Evolutionary conservation across 1,140 invertebrate species (phyloP).

Genomic region (Stenopsyche tienmushanensis): DNA sequence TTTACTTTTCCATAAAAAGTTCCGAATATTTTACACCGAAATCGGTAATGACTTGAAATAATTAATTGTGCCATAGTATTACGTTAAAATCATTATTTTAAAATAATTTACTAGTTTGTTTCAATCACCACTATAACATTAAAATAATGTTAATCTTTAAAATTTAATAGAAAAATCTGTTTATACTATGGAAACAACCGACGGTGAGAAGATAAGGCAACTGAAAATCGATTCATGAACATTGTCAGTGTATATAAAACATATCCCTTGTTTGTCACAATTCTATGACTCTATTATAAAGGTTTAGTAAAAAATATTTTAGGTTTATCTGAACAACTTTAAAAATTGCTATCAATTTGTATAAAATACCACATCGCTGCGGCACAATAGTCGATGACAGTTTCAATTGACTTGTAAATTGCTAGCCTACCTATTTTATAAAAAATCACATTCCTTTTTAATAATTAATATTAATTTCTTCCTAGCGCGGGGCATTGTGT

Average conservation of each 20-base stretch:
- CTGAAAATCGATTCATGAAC: conserved; percentile 42
- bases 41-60: too few relatives aligned
- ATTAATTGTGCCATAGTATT: neutral
- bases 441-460: conserved; percentile 26
- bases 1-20: too few relatives aligned
- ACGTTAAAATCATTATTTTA: neutral
- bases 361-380: conserved; percentile 29
- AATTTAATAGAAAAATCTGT: conserved; percentile 34
- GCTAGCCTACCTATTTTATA: conserved; percentile 22
- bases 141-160: conserved; percentile 26
- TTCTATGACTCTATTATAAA: conserved; percentile 41
- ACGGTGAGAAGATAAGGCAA: conserved; percentile 43
- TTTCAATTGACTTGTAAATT: conserved; percentile 39
- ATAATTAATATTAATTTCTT: conserved; percentile 6
- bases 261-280: conserved; percentile 39
- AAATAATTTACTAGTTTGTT: conserved; percentile 17
- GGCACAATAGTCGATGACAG: conserved; percentile 27
- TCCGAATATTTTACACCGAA: too few relatives aligned
- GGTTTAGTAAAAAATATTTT: conserved; percentile 42
- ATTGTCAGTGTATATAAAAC: conserved; percentile 38
- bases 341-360: conserved; percentile 37
- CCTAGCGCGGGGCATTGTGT: conserved; percentile 61
- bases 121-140: conserved; percentile 19
- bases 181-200: conserved; percentile 42
- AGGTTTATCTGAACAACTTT: conserved; percentile 34